Evolutionary conservation across 2,113 vertebrate species (phyloP), one percentile per base, ranked within the genome.

Genomic region (Vulpes vulpes): DNA sequence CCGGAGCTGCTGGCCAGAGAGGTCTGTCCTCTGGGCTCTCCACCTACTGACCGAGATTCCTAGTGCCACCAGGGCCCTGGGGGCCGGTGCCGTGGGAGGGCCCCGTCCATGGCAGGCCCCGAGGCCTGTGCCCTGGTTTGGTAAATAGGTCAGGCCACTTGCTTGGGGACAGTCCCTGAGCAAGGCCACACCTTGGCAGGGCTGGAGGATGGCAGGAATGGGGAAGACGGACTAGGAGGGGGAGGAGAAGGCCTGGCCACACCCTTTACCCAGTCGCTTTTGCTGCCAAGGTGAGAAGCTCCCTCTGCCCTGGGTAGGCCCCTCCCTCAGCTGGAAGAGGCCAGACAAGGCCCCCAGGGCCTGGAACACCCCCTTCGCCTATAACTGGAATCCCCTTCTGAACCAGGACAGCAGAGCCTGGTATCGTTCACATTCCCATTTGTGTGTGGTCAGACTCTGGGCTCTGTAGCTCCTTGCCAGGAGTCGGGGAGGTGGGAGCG

Each of bases 101-200:
- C 98, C 97, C 95, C 89, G 89, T 96, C 95, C 97, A 86, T 84
- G 95, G 25, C 98, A 98, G 98, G 98, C 98, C 98, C 96, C 59
- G 67, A 97, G 98, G 98, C 98, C 98, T 98, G 96, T 98, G 98
- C 95, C 98, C 98, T 98, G 98, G 97, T 98, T 99, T 98, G 98
- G 98, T 98, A 99, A 99, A 93, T 99, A 98, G 99, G 99, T 99
- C 98, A 99, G 95, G 98, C 97, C 91, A 96, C 97, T 98, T 97
- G 97, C 98, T 97, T 98, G 98, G 98, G 98, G 98, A 98, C 97
- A 93, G 94, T 84, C 85, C 91, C 53, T 8, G 57, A 83, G 59
- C 35, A 83, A 89, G 96, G 96, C 91, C 62, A 11, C 49, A 5
- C 97, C 97, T 91, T 74, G 91, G 91, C 81, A 74, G 89, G 92